Base-by-base conservation (phyloP, 1,140 invertebrate species). In the Brachionus rotundiformis region DNA sequence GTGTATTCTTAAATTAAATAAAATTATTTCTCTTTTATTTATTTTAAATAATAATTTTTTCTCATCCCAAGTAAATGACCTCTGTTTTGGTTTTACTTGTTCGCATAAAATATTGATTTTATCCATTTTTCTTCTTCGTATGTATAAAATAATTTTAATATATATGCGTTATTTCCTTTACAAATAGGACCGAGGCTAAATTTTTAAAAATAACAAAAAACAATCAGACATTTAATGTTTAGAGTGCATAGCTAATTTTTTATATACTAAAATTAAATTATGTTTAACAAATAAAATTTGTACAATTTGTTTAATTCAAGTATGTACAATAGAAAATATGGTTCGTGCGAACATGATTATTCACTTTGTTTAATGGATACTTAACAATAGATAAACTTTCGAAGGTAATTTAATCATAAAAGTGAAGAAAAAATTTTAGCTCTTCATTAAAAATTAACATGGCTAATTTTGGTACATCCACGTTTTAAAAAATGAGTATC, bases 81-180 rank as follows among this genome's bases (percentile, higher is more conserved):
- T 54, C 47, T 54, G 47, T 54, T 54, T 54, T 54, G 1, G 19
- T 25, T 54, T 54, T 54, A 5, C 5, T 1, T 54, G 19, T 54
- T 54, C 47, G 47, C 47, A 54, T 54, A 54, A 54, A 54, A 54
- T 54, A 54, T 54, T 54, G 47, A 54, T 54, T 54, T 54, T 54
- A 19, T 54, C 16, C 47, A 19, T 54, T 54, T 54, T 54, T 23
- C 23, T 23, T 19, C 8, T 54, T 19, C 10, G n/a, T 41, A 11
- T 41, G 1, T 4, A 41, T 19, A 54, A 54, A 54, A 54, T 54
- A 54, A 54, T 54, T 19, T 54, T 25, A 54, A 54, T 54, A 54
- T 54, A 19, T 54, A 19, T 16, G 47, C 23, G 16, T 54, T 54
- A 54, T 54, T 54, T 54, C 19, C 47, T 8, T 19, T 54, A 23